Evolutionary conservation across 1,140 invertebrate genomes (phyloP).

Genomic region (Spodoptera litura): DNA sequence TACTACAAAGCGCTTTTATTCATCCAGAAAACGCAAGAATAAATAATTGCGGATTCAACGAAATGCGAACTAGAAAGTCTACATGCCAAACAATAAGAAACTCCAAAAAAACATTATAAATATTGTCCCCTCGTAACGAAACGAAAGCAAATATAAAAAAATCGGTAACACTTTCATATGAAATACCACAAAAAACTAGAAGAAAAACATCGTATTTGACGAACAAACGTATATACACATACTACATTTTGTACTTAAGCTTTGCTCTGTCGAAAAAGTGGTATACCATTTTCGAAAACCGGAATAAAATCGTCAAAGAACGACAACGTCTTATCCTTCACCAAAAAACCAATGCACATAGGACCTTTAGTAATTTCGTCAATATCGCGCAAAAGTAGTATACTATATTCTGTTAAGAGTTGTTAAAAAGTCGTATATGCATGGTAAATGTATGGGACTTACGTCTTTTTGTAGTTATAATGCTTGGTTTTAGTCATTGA

Average conservation of each 20-base stretch:
- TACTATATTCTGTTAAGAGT: conserved; percentile 63
- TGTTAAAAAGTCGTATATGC: conserved; percentile 58
- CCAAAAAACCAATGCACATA: conserved; percentile 49
- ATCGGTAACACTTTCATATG: conserved; percentile 58
- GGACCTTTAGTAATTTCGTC: conserved; percentile 52
- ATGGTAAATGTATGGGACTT: neutral
- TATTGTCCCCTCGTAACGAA: conserved; percentile 57
- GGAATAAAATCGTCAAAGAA: conserved; percentile 45
- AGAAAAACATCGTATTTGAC: conserved; percentile 53
- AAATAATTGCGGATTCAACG: too few species aligned
- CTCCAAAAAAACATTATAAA: conserved; percentile 44
- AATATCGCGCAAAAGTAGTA: conserved; percentile 68
- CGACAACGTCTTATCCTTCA: conserved; percentile 60
- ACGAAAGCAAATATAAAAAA: conserved; percentile 52
- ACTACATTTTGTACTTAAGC: conserved; percentile 58
- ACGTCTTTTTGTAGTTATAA: conserved; percentile 41
- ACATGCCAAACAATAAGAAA: neutral
- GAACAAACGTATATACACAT: conserved; percentile 37
- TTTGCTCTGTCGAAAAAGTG: conserved; percentile 58
- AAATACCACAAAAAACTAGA: neutral
- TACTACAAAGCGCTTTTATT: too few species aligned
- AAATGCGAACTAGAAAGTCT: neutral
- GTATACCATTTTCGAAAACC: conserved; percentile 76
- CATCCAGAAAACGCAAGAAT: too few species aligned
- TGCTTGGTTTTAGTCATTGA: conserved; percentile 10